Evolutionary conservation across 2,797 vertebrate genomes (phyloP), one percentile per base, ranked within the genome.

Genomic region (Smutsia temminckii): DNA sequence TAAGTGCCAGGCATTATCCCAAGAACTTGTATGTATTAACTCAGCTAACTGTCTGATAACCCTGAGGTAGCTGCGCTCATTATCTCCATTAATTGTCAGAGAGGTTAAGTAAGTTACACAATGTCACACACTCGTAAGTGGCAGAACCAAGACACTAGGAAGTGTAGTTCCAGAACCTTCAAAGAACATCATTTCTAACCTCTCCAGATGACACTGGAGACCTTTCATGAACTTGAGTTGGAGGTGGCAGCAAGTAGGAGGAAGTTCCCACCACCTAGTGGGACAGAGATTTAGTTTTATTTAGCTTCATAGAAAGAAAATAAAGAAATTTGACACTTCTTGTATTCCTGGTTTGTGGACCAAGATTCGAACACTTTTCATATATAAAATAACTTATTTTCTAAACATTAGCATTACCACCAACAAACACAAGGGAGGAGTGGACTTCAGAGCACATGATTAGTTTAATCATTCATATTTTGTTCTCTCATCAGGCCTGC

Each of bases 271-370:
- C 29, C 69, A 55, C 49, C 53, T 72, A 37, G 51, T 72, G 86
- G 37, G 74, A 93, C 18, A 74, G 29, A 89, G 53, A 91, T 74
- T 69, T 64, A 63, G 51, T 72, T 96, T 94, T 71, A 88, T 57
- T 95, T 88, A 63, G 23, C 3, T 74, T 91, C 29, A 49, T 51
- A 74, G 51, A 72, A 96, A 83, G 74, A 20, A 83, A 91, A 85
- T 66, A 66, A 93, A 95, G 29, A 94, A 68, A 95, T 49, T 57
- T 53, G 57, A 53, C 40, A 21, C 55, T 79, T 91, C 53, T 90
- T 84, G 21, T 81, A 74, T 86, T 86, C 4, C 42, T 93, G 37
- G 71, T 42, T 81, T 89, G 34, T 86, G 46, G 17, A 89, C 57
- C 37, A 91, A 95, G 51, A 85, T 29, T 88, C 18, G 68, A 87